phyloP scores from a whole-genome alignment of 2,797 vertebrate species.

The Manis javanica region DNA sequence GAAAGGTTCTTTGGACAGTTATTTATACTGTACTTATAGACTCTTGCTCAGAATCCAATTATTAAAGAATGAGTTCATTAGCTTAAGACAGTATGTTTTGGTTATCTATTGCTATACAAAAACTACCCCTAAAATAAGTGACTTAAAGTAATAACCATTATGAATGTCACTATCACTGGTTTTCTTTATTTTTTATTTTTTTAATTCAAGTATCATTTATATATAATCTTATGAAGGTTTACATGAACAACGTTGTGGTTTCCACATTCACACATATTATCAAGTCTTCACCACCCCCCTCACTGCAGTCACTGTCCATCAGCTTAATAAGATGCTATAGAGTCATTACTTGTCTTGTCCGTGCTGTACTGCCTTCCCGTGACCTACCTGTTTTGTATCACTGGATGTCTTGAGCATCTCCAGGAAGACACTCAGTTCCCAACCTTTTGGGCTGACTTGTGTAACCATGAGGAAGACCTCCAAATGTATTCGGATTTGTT shows the following conservation, averaged over 20 bases:
- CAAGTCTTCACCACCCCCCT: too few species aligned
- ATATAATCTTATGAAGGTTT: too few species aligned
- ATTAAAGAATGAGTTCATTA: slow-evolving; percentile 15
- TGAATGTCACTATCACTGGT: background rate
- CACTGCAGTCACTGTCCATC: too few species aligned
- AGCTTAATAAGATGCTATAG: too few species aligned
- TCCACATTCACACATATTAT: too few species aligned
- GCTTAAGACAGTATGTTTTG: background rate
- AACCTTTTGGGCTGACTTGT: background rate
- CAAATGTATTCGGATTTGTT: background rate
- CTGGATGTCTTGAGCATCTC: background rate
- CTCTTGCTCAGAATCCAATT: background rate
- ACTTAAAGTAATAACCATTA: background rate
- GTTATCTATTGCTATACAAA: background rate
- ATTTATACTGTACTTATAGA: background rate
- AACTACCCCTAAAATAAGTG: background rate
- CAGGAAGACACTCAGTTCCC: background rate
- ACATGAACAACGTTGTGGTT: too few species aligned
- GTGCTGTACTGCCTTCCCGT: too few species aligned
- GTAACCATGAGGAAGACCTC: background rate
- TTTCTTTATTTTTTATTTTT: background rate
- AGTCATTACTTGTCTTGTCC: too few species aligned
- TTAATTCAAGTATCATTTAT: too few species aligned
- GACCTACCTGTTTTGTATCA: background rate
- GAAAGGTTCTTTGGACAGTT: background rate